Evolutionary conservation across 2,113 vertebrate species (phyloP).

Genomic region (Pheucticus melanocephalus): DNA sequence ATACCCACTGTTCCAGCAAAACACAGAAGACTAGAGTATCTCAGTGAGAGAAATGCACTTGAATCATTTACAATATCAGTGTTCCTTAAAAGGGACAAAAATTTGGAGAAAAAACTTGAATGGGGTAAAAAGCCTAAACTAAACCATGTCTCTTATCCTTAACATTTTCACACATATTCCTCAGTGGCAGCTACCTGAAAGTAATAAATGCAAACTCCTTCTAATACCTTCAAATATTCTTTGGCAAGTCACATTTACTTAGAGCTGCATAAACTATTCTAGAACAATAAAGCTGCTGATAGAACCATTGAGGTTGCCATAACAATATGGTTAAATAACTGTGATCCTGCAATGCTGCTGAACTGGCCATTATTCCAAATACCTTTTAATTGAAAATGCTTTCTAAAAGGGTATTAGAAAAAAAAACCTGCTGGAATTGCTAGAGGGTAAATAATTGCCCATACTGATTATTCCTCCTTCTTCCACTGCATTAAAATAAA

Average conservation of each 20-base stretch:
- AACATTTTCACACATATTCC: neutral
- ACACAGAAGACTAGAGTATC: neutral
- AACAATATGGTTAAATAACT: neutral
- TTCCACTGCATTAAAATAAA: neutral
- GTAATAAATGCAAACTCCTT: neutral
- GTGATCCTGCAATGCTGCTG: neutral
- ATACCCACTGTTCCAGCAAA: neutral
- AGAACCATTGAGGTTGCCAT: neutral
- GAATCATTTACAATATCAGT: neutral
- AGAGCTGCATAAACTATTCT: neutral
- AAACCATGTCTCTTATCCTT: neutral
- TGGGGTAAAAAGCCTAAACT: neutral
- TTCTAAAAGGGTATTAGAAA: neutral
- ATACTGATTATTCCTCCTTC: neutral
- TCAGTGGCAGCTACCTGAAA: neutral
- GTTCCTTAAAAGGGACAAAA: neutral
- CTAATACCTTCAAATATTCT: conserved; percentile 35
- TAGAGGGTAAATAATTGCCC: neutral
- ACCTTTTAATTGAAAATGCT: neutral
- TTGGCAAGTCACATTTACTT: conserved; percentile 10
- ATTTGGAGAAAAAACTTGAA: neutral
- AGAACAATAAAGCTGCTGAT: neutral
- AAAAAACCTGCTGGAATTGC: neutral
- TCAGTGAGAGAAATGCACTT: neutral
- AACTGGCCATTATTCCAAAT: neutral